phyloP scores from a whole-genome alignment of 2,113 vertebrate species.

The Pedetes capensis region DNA sequence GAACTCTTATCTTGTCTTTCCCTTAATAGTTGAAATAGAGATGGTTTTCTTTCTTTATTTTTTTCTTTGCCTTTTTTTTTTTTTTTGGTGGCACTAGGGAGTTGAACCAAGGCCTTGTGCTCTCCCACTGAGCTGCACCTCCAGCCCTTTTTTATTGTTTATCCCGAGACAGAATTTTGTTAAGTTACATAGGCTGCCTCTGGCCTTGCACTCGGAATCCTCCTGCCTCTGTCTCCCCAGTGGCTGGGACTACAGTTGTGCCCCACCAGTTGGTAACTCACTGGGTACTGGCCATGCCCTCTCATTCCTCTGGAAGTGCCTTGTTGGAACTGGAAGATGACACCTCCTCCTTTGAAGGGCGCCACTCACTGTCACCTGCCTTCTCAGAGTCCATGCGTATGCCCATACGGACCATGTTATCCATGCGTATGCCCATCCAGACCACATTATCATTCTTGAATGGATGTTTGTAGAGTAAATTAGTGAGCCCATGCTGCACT shows the following conservation, averaged over 20 bases:
- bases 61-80: no score
- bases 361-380: rapidly evolving
- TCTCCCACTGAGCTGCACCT: no score
- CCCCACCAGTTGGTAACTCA: rapidly evolving
- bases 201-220: no score
- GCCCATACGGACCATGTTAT: not conserved
- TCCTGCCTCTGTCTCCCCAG: no score
- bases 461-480: not conserved
- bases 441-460: not conserved
- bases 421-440: not conserved
- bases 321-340: rapidly evolving
- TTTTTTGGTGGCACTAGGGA: no score
- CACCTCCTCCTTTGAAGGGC: rapidly evolving
- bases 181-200: no score
- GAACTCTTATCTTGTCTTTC: rapidly evolving
- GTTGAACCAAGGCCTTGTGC: no score
- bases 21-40: rapidly evolving
- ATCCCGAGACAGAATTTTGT: no score
- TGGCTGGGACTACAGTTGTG: no score
- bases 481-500: rapidly evolving
- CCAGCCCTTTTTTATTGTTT: no score
- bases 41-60: no score
- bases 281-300: rapidly evolving
- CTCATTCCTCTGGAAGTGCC: not conserved
- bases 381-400: not conserved